These are phyloP conservation scores for Sus cebifrons DNA, from an alignment of 2,797 vertebrate genomes.

Conservation along the genomic window DNA sequence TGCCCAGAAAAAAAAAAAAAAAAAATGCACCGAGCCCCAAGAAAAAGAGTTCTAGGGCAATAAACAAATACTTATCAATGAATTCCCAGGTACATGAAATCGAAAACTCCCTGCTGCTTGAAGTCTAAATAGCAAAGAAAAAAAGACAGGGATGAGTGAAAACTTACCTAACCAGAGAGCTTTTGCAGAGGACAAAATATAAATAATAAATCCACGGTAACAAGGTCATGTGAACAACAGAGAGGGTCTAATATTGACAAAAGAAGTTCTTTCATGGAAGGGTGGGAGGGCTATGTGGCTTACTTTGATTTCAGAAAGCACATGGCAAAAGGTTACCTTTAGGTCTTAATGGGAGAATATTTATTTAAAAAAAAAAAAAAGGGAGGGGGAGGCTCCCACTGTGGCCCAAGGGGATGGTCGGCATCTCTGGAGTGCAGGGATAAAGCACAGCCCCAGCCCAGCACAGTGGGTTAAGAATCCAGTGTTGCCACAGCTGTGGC, in stretches of 20 bases:
- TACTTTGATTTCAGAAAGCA: conserved; percentile 56
- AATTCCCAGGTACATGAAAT: neutral
- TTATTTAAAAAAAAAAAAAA: neutral
- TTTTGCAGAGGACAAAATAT: neutral
- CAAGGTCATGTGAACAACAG: neutral
- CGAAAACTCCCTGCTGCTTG: neutral
- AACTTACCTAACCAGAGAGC: conserved; percentile 22
- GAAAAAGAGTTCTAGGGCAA: neutral
- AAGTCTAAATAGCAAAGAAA: neutral
- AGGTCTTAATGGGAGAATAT: neutral
- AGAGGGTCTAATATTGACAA: neutral
- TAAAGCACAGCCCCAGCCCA: too few species aligned
- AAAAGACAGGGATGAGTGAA: neutral
- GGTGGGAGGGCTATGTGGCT: neutral
- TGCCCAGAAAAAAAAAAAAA: neutral
- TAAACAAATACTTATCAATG: neutral
- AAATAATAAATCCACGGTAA: conserved; percentile 11
- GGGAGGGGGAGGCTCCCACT: too few species aligned
- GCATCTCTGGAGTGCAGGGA: too few species aligned
- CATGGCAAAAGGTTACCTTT: conserved; percentile 48
- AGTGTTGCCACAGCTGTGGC: too few species aligned
- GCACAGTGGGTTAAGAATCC: too few species aligned
- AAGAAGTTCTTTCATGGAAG: neutral
- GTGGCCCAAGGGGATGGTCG: too few species aligned
- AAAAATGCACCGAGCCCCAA: neutral